Conservation (phyloP, 2,797 vertebrate species). For the Odontamblyopus rebecca region DNA sequence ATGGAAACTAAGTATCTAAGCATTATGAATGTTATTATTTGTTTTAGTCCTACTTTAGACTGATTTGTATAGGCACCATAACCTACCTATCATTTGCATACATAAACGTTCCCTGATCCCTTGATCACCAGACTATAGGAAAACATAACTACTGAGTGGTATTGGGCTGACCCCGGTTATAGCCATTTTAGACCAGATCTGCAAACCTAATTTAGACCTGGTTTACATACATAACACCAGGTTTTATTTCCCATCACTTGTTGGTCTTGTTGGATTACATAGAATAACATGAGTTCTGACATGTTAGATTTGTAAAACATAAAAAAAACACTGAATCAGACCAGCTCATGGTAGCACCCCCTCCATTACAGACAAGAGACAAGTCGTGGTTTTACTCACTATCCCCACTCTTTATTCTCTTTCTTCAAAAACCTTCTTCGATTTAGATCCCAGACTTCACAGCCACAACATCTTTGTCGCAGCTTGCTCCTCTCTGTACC, state of each 20-base stretch:
- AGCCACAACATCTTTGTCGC: slow-evolving; percentile 59
- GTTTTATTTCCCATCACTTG: background rate
- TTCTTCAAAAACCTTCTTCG: slow-evolving; percentile 44
- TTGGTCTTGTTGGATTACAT: background rate
- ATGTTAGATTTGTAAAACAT: background rate
- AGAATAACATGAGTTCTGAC: background rate
- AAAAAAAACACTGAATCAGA: slow-evolving; percentile 9
- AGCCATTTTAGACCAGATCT: background rate
- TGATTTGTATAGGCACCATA: background rate
- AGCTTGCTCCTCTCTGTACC: slow-evolving; percentile 33
- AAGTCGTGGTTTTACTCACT: slow-evolving; percentile 38
- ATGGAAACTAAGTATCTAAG: background rate
- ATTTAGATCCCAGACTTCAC: slow-evolving; percentile 51
- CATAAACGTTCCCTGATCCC: too few species aligned
- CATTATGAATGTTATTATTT: background rate
- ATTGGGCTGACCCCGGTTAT: background rate
- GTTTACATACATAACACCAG: background rate
- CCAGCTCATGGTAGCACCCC: slow-evolving; percentile 53
- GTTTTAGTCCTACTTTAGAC: background rate
- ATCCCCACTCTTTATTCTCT: slow-evolving; percentile 49
- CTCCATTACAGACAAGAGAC: slow-evolving; percentile 57
- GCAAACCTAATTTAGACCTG: background rate
- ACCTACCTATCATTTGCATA: too few species aligned
- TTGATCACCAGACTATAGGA: too few species aligned
- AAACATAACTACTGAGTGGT: too few species aligned